A percentile compares a stretch with the other conserved stretches of the same genome.
phyloP scores from a whole-genome alignment of 2,888 invertebrate species.

The Oasisia sp. region DNA sequence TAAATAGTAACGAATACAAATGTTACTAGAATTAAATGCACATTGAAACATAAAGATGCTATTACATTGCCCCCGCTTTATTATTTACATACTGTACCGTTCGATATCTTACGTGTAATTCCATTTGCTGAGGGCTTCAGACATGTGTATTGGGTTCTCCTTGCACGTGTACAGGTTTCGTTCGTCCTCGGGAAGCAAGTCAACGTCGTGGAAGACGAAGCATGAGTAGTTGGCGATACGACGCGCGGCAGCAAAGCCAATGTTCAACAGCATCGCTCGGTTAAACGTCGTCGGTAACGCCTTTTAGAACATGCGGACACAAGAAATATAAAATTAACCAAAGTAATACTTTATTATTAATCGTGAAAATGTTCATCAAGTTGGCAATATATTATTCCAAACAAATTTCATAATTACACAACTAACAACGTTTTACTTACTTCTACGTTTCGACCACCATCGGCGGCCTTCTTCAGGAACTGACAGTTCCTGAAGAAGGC shows the following conservation, averaged over 20 bases:
- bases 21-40: too few species aligned
- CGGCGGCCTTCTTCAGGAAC: too few species aligned
- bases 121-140: not conserved
- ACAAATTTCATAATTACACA: too few species aligned
- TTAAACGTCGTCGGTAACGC: not conserved
- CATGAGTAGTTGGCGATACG: slow-evolving; percentile 30
- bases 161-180: slow-evolving; percentile 3
- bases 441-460: too few species aligned
- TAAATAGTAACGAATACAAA: too few species aligned
- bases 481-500: too few species aligned
- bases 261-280: slow-evolving; percentile 23
- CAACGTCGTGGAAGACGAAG: slow-evolving; percentile 73
- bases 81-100: not conserved
- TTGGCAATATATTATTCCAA: too few species aligned
- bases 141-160: not conserved
- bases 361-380: too few species aligned
- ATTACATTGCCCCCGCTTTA: too few species aligned
- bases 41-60: too few species aligned
- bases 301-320: not conserved
- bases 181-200: slow-evolving; percentile 19
- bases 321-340: not conserved
- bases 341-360: too few species aligned
- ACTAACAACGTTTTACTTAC: too few species aligned
- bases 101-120: not conserved
- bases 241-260: not conserved